Evolutionary conservation across 2,888 invertebrate genomes (phyloP).

Genomic region (Neoaliturus tenellus): DNA sequence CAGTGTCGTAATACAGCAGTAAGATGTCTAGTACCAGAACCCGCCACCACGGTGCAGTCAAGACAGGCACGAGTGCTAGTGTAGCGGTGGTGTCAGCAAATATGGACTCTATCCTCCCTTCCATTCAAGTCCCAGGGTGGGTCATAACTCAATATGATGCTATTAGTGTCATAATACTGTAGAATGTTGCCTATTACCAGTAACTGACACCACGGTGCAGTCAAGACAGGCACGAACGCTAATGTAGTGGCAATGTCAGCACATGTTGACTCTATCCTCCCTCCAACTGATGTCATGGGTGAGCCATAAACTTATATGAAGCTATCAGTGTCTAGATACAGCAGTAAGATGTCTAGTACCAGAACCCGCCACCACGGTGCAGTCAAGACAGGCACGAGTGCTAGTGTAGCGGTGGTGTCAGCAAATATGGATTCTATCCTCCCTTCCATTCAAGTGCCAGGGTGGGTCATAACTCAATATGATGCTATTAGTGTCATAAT

Average conservation of each 20-base stretch:
- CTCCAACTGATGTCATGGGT: constrained; percentile 38
- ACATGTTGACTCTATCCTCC: constrained; percentile 49
- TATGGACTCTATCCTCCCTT: constrained; percentile 27
- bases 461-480: constrained; percentile 46
- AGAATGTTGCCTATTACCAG: constrained; percentile 68
- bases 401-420: constrained; percentile 63
- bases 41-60: constrained; percentile 63
- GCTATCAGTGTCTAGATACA: constrained; percentile 69
- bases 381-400: constrained; percentile 63
- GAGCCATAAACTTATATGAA: constrained; percentile 19
- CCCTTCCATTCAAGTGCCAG: constrained; percentile 10
- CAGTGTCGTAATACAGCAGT: too few species aligned
- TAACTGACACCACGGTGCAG: constrained; percentile 53
- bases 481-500: constrained; percentile 51
- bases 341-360: constrained; percentile 69
- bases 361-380: constrained; percentile 51
- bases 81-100: constrained; percentile 63
- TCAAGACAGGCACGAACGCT: constrained; percentile 63
- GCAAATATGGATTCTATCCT: constrained; percentile 57
- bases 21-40: constrained; percentile 68
- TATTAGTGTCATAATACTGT: constrained; percentile 34
- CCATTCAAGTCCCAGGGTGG: constrained; percentile 31
- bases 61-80: constrained; percentile 64
- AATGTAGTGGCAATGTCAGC: constrained; percentile 64
- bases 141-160: constrained; percentile 55